Base-by-base conservation (phyloP, 2,888 invertebrate species). In the Microdon myrmicae region DNA sequence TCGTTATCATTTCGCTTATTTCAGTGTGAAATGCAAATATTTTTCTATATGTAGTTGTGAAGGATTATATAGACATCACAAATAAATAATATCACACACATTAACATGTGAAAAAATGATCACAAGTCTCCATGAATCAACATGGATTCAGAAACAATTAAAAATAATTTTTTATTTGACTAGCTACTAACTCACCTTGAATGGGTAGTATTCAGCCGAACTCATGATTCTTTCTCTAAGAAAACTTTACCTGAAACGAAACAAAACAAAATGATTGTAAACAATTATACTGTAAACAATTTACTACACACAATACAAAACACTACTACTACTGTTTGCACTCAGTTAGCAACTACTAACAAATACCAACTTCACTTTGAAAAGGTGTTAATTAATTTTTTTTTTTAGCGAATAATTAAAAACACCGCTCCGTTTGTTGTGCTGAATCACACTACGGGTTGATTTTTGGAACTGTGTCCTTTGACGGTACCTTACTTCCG, bases 201-300 rank as follows among this genome's bases (percentile, higher is more conserved):
- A 90, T 75, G 90, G 90, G 81, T 90, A 91, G 81, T 90, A 91
- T 81, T 90, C 90, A 74, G 89, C 88, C 78, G 88, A 87, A 81
- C 87, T 86, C 89, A 89, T 86, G 81, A 64, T 58, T 76, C 72
- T 39, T 51, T 58, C n/a, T 41, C 60, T 56, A 49, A 51, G 56
- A 9, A 58, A 58, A 56, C 23, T 61, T 29, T 44, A 55, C 51
- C 67, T 67, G 34, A 22, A 66, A 68, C 26, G 22, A 28, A 43
- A 32, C 31, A 37, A 45, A 41, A 54, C 45, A 55, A 49, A 31
- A 14, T 22, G 3, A 38, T 38, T n/a, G 26, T 38, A 10, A 22
- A 25, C 19, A 32, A 28, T 19, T 16, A 48, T 23, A 23, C 43
- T 45, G 34, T 28, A 22, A 13, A n/a, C 28, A 35, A 10, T 25